Conservation (phyloP, 1,140 invertebrate species). For the Bombus breviceps region DNA sequence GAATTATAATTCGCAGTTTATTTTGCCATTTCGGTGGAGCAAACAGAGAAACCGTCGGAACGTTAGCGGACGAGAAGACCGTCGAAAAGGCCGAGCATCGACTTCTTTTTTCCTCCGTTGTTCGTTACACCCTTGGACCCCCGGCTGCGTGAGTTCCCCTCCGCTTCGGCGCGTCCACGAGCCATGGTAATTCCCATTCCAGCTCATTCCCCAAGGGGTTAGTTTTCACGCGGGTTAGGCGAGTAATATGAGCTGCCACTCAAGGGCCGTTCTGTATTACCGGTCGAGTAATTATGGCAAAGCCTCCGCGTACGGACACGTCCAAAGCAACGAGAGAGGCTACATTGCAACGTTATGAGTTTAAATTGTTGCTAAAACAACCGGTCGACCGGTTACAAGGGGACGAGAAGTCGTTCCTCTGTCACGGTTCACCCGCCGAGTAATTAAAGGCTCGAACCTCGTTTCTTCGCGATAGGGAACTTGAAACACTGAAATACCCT, state of each 20-base stretch:
- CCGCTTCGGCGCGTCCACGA: slow-evolving; percentile 31
- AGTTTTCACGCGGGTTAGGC: slow-evolving; percentile 79
- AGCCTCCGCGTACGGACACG: slow-evolving; percentile 56
- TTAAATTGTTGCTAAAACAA: slow-evolving; percentile 70
- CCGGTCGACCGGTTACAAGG: neutral
- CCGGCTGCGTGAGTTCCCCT: slow-evolving; percentile 7
- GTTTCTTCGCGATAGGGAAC: slow-evolving; percentile 28
- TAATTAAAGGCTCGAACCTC: slow-evolving; percentile 53
- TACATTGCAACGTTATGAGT: slow-evolving; percentile 71
- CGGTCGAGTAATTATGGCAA: slow-evolving; percentile 79
- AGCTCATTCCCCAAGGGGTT: slow-evolving; percentile 75
- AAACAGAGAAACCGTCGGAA: slow-evolving; percentile 37
- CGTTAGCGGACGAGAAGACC: slow-evolving; percentile 48
- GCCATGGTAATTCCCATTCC: slow-evolving; percentile 65
- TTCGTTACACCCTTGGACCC: neutral
- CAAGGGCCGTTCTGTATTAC: slow-evolving; percentile 78
- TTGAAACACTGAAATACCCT: neutral
- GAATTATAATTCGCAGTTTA: slow-evolving; percentile 5
- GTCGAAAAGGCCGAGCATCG: slow-evolving; percentile 54
- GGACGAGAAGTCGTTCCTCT: slow-evolving; percentile 39
- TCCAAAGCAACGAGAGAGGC: slow-evolving; percentile 53
- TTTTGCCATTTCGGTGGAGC: neutral
- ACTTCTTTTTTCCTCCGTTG: slow-evolving; percentile 44
- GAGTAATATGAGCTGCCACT: slow-evolving; percentile 82
- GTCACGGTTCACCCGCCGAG: slow-evolving; percentile 45